Percentiles rank a stretch among this genome's conserved stretches.
Conservation (phyloP, 2,113 vertebrate species). For the Aldabrachelys gigantea region DNA sequence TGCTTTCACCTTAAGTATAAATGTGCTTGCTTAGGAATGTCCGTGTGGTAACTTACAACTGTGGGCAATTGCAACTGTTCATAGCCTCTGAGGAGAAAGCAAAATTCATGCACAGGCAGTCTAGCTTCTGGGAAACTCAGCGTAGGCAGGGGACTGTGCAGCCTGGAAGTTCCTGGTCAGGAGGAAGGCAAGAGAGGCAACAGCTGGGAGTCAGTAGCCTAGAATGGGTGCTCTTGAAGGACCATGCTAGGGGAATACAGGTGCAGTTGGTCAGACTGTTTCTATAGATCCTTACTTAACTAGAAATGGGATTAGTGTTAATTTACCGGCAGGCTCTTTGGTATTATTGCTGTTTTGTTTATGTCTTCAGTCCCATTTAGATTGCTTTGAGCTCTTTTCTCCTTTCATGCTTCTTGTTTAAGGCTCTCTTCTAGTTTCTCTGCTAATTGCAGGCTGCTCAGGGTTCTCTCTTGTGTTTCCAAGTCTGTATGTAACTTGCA, state of each 20-base stretch:
- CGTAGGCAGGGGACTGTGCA: background rate
- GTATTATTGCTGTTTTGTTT: background rate
- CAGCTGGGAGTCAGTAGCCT: background rate
- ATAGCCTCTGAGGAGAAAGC: background rate
- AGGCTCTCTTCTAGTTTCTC: background rate
- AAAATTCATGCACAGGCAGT: background rate
- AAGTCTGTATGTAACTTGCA: background rate
- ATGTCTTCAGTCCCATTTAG: background rate
- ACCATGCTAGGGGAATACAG: background rate
- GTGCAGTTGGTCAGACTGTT: background rate
- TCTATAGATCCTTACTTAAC: background rate
- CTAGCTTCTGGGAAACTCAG: no score
- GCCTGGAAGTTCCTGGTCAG: background rate
- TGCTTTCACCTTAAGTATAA: background rate
- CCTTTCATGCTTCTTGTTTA: background rate
- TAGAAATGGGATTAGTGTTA: background rate
- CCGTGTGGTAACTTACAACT: background rate
- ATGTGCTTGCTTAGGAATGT: background rate
- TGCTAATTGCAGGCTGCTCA: background rate
- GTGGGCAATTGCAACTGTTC: background rate
- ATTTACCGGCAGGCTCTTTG: background rate
- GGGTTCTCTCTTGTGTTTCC: background rate
- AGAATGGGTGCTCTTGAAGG: background rate
- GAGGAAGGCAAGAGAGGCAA: background rate
- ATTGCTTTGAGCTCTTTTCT: background rate